phyloP scores from a whole-genome alignment of 2,888 invertebrate species.

The Xestia xanthographa region DNA sequence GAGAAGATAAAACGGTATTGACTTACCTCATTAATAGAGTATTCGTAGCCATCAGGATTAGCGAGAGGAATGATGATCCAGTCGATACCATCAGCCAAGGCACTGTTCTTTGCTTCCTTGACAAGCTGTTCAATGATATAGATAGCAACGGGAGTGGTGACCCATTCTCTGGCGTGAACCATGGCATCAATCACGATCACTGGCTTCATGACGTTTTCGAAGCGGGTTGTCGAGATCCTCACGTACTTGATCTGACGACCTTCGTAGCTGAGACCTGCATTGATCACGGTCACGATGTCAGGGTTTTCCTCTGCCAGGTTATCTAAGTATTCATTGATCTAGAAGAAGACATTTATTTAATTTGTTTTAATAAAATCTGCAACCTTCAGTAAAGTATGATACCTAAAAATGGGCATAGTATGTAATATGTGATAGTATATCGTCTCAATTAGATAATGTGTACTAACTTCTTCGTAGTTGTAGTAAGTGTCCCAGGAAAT shows the following conservation, averaged over 20 bases:
- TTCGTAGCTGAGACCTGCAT: conserved; percentile 91
- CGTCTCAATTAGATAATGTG: not conserved
- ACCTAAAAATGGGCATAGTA: too few species aligned
- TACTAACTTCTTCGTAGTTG: conserved; percentile 77
- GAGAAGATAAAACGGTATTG: not conserved
- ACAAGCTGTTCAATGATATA: conserved; percentile 93
- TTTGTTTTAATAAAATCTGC: not conserved
- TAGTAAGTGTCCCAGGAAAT: conserved; percentile 85
- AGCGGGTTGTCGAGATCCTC: conserved; percentile 90
- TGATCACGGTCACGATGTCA: conserved; percentile 87
- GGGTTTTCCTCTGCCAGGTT: conserved; percentile 85
- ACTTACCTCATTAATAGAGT: conserved; percentile 88
- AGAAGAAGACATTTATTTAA: conserved; percentile 49
- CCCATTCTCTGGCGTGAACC: conserved; percentile 94
- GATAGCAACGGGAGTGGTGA: conserved; percentile 92
- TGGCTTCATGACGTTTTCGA: conserved; percentile 87
- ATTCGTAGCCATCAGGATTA: conserved; percentile 95
- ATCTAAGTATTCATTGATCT: conserved; percentile 89
- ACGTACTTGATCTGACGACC: conserved; percentile 91
- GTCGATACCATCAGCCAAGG: conserved; percentile 90
- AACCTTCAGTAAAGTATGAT: not conserved
- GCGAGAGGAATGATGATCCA: conserved; percentile 92
- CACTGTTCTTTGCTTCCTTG: conserved; percentile 86
- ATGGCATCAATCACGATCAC: conserved; percentile 91
- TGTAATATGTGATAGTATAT: too few species aligned